Conservation (phyloP, 2,113 vertebrate species). For the Felis catus region DNA sequence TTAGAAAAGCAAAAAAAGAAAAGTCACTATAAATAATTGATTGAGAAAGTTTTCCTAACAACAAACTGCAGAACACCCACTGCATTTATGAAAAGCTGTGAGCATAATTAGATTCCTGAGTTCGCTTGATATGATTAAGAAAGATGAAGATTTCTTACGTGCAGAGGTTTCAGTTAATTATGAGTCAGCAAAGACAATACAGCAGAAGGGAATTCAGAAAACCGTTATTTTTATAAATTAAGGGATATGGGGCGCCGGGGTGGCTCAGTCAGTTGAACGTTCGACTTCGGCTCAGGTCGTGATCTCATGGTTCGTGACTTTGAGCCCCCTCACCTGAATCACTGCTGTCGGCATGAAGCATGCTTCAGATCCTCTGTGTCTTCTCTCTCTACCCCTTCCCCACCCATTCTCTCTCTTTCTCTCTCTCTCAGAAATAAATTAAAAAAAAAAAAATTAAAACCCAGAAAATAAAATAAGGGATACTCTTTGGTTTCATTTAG, state of each 20-base stretch:
- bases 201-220: not conserved
- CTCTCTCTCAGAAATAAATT: no score
- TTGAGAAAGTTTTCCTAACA: not conserved
- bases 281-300: no score
- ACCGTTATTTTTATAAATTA: not conserved
- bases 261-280: no score
- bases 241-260: not conserved
- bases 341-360: no score
- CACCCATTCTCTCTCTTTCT: no score
- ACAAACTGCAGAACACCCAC: constrained; percentile 20
- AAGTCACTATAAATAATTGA: not conserved
- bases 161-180: not conserved
- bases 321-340: no score
- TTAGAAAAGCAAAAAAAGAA: not conserved
- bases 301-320: no score
- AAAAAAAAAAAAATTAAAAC: no score
- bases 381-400: no score
- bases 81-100: not conserved
- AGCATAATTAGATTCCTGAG: not conserved
- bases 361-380: no score
- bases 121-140: not conserved
- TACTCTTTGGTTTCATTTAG: not conserved
- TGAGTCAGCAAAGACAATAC: not conserved
- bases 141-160: constrained; percentile 11
- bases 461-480: not conserved